Evolutionary conservation across 2,797 vertebrate genomes (phyloP), one percentile per base, ranked within the genome.

Genomic region (Darevskia nairensis): DNA sequence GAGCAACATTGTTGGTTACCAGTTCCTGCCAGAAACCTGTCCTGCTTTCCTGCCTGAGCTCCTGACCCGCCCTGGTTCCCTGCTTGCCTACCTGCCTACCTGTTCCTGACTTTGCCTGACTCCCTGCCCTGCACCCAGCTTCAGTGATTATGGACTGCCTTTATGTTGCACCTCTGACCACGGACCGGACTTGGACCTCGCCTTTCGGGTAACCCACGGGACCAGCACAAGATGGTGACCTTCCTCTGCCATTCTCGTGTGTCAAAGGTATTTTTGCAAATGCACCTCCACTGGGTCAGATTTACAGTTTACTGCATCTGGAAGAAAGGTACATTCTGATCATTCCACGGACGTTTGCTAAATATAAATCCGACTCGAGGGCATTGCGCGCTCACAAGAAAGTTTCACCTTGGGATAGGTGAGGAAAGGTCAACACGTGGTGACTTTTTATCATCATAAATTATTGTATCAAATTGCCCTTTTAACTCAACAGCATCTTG

Each of bases 361-460:
- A 68, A 25, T 81, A 50, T 85, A 50, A 81, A 81, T 80, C 32
- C 41, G 71, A 76, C 19, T 69, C 32, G 4, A 25, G 13, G 44
- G n/a, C 15, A 44, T 74, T 84, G 19, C 8, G 66, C 11, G 68
- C 17, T 89, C 46, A 41, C 21, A 86, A 76, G 78, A 13, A 76
- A 75, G 39, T 76, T 81, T 81, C 61, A 85, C 79, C 88, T 81
- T 85, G 78, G 78, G 50, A 85, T 39, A 75, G 69, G 77, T 75
- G 44, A 80, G 41, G 59, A 85, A 89, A 89, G 83, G 83, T 80
- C 78, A 81, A 50, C 83, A 89, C 66, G 71, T 89, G 78, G 69
- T 68, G 41, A 81, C 72, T 50, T 81, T 78, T 89, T 66, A 75
- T 29, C 59, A 44, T 66, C 29, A 27, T 66, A 81, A 86, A 81